Evolutionary conservation across 2,888 invertebrate species (phyloP), one percentile per base, ranked within the genome.

Genomic region (Stenchaetothrips biformis): DNA sequence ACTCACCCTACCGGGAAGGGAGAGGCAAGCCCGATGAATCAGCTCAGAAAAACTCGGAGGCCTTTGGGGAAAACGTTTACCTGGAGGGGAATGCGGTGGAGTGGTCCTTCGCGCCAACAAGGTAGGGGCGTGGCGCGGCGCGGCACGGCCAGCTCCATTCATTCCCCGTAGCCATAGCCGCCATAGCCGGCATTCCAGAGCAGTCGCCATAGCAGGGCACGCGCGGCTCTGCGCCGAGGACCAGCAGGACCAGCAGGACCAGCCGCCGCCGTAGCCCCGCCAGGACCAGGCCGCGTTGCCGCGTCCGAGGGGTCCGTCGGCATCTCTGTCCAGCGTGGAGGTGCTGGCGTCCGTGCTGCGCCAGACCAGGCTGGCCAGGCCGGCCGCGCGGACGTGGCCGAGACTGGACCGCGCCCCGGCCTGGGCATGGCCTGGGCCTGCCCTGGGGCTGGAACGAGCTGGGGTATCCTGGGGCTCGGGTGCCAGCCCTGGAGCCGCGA

Each of bases 1-100:
- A 37, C 37, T 37, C 37, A 37, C 37, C 4, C 37, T 4, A 37
- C 37, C 1, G 67, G 67, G n/a, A 67, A 7, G 67, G 67, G 67
- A 21, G 67, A 25, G 67, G 67, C 21, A 25, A 37, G 37, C 37
- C 37, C 21, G 67, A 74, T 74, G 67, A 74, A 25, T 74, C 67
- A 74, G 59, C 25, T 25, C 67, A 74, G 67, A 74, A 74, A 74
- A 74, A 74, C 67, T 74, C 25, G 11, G 53, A 13, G 67, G 67
- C 21, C 67, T 25, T 59, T 74, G 67, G 67, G 25, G 67, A 74
- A 74, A 74, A 74, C 25, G 67, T 21, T 74, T 74, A 74, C 67
- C 67, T 74, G 67, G 67, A 25, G 67, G 59, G 67, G 67, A 74
- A 74, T 74, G 67, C 25, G 67, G 67, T 21, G 16, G 37, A 37